These are phyloP conservation scores for Pseudococcus viburni DNA, from an alignment of 2,888 invertebrate species.

Conservation along the genomic window DNA sequence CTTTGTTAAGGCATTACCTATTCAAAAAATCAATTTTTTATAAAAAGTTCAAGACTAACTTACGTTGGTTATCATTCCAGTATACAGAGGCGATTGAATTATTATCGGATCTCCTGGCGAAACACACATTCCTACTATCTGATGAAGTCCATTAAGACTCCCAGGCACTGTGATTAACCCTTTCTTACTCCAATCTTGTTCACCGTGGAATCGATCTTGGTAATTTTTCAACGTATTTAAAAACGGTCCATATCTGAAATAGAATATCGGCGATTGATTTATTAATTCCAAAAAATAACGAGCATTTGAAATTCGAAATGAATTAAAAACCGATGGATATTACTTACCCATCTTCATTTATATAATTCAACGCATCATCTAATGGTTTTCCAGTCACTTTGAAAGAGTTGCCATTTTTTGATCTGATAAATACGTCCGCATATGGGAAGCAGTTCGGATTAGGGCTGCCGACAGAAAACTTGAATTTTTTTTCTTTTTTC, in stretches of 20 bases:
- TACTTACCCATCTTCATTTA: background rate
- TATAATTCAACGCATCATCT: background rate
- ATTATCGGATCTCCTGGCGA: slow-evolving; percentile 80
- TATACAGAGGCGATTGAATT: slow-evolving; percentile 80
- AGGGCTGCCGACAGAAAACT: slow-evolving; percentile 5
- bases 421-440: background rate
- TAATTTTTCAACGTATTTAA: slow-evolving; percentile 77
- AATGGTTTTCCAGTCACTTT: background rate
- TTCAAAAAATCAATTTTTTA: background rate
- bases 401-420: background rate
- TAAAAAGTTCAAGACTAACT: slow-evolving; percentile 70
- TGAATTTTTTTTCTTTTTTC: background rate
- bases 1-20: background rate
- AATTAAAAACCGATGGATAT: too few relatives aligned
- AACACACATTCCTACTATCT: slow-evolving; percentile 80
- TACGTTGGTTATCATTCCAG: slow-evolving; percentile 80
- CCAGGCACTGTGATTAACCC: slow-evolving; percentile 80
- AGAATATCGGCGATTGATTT: background rate
- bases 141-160: slow-evolving; percentile 84
- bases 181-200: slow-evolving; percentile 75
- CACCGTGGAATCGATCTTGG: slow-evolving; percentile 78
- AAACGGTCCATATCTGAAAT: slow-evolving; percentile 75
- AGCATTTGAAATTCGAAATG: background rate
- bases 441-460: slow-evolving; percentile 25
- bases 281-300: background rate